Base-by-base conservation (phyloP, 1,140 invertebrate species). In the Riptortus pedestris region DNA sequence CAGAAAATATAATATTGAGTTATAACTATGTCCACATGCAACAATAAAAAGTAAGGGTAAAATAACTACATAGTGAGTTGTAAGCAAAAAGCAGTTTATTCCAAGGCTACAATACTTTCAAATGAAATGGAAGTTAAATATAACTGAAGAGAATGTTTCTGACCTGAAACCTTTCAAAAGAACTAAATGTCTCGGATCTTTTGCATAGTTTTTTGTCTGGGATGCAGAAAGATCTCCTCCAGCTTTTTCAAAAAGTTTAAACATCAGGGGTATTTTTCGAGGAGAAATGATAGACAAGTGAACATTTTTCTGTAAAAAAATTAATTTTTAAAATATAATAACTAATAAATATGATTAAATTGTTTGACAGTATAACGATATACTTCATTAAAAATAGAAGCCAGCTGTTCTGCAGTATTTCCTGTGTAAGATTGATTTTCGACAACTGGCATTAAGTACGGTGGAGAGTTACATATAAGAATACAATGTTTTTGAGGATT, bases 401-500 rank as follows among this genome's bases (percentile, higher is more conserved):
- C 87, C 27, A 93, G 72, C 71, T 91, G 86, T 60, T 93, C 90
- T 55, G 84, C 79, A 38, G 80, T 82, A 69, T 86, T 80, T 47
- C 88, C 85, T 65, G 80, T 75, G 76, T 86, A 92, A 27, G 80
- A 76, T 69, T 81, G 82, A 24, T 83, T 84, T 74, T 96, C 92
- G 72, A 84, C 83, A 24, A 90, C 88, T 24, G 87, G 86, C 65
- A 91, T 82, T 58, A 85, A 82, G 74, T 96, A 96, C 0, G 92
- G 92, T 7, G 91, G 87, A n/a, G 92, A 95, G 74, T 93, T 95
- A 72, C 91, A 94, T 24, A 96, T 80, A 9, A 96, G 75, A 62
- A 97, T 85, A 69, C 92, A 91, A 75, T 96, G 91, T 60, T 84
- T 83, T 70, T 86, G 82, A 11, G 78, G 71, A 48, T 68, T 63